Percentiles rank a stretch among this genome's conserved stretches.
These are phyloP conservation scores for Aphelocoma californica DNA, from an alignment of 2,797 vertebrate genomes.

Conservation along the genomic window DNA sequence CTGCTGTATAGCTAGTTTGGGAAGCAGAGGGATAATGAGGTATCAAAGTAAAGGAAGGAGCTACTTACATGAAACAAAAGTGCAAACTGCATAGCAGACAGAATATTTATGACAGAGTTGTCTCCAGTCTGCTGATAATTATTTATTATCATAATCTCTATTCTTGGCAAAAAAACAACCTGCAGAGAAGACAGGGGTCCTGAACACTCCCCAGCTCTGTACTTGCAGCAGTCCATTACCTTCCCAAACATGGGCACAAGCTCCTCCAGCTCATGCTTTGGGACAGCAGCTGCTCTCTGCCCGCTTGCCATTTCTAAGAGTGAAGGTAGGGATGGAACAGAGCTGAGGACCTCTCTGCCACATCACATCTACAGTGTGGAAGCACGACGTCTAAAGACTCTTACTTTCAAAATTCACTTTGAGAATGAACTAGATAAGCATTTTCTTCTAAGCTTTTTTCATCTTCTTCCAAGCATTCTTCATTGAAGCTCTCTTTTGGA, in stretches of 20 bases:
- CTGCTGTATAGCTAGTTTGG: not conserved
- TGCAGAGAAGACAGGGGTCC: not conserved
- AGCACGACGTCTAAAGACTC: not conserved
- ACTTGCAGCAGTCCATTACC: not conserved
- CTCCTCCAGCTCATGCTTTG: not conserved
- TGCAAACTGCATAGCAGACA: not conserved
- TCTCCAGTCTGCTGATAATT: not conserved
- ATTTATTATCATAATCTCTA: not conserved
- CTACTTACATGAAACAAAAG: not conserved
- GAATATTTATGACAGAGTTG: not conserved
- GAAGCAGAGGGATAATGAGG: not conserved
- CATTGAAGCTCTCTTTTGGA: not conserved
- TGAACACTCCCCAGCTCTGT: not conserved
- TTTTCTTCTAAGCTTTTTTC: not conserved
- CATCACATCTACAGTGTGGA: not conserved
- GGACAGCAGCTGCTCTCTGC: not conserved
- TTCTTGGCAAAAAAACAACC: not conserved
- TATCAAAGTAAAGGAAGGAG: not conserved
- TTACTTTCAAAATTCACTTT: not conserved
- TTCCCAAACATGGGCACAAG: not conserved
- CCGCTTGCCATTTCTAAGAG: not conserved
- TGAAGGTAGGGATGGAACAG: not conserved
- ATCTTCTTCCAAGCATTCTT: not conserved
- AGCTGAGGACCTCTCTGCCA: not conserved
- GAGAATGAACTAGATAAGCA: not conserved